These are phyloP conservation scores for Bufo gargarizans DNA, from an alignment of 2,113 vertebrate species.

Conservation along the genomic window DNA sequence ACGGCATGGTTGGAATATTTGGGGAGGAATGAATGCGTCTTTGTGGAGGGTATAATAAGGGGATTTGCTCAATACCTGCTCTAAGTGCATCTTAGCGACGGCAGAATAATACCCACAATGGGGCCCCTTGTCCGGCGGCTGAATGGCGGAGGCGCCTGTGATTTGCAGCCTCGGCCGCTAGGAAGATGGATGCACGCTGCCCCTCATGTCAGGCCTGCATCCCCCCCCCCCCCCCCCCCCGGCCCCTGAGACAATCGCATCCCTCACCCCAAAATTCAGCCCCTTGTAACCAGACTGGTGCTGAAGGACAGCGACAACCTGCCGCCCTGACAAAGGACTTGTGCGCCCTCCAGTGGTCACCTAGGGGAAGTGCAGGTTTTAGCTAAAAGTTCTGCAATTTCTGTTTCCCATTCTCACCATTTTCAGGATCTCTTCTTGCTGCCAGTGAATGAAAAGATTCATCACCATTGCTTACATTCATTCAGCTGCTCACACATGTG, in stretches of 20 bases:
- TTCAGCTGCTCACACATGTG: background rate
- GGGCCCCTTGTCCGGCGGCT: constrained; percentile 11
- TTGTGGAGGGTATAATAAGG: background rate
- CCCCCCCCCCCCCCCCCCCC: no score
- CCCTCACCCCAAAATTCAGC: background rate
- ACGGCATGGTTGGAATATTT: background rate
- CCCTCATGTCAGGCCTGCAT: background rate
- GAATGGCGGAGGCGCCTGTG: background rate
- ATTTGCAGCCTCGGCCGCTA: background rate
- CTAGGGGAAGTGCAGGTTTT: background rate
- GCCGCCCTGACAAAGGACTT: background rate
- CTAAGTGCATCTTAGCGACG: background rate
- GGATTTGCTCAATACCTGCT: background rate
- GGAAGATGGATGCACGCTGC: background rate
- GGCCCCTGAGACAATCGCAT: background rate
- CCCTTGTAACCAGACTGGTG: background rate
- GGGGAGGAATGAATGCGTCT: background rate
- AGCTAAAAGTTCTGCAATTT: background rate
- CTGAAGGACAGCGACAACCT: constrained; percentile 37
- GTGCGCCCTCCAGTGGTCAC: constrained; percentile 7
- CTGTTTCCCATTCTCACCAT: background rate
- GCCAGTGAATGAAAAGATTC: background rate
- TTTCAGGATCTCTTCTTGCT: background rate
- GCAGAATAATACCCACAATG: background rate
- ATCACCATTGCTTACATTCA: no score